Evolutionary conservation across 1,140 invertebrate species (phyloP), one percentile per base, ranked within the genome.

Genomic region (Stegodyphus mimosarum): DNA sequence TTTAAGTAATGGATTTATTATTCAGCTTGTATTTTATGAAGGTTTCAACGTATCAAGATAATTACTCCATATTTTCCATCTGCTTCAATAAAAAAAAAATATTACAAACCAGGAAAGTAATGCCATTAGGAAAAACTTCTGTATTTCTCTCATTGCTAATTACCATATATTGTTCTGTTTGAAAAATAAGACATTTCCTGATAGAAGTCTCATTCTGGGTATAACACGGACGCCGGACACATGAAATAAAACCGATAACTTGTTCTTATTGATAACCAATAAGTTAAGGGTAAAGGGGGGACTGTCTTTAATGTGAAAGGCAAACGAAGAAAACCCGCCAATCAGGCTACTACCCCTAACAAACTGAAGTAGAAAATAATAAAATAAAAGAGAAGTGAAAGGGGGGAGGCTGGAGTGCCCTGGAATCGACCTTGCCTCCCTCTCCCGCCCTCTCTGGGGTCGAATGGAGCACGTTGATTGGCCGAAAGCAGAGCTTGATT

Each of bases 391-490:
- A 51, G 69, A 73, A 73, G 50, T n/a, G 48, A 55, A 64, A 48
- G 79, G 71, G 71, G 49, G 6, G 67, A 15, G 13, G 50, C 51
- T 53, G 55, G 48, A 74, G 60, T 72, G 70, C 60, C 69, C 79
- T 51, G 53, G 48, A 66, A 83, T 74, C 71, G 70, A 66, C 51
- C 69, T 71, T 80, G 18, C 52, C 49, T 50, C 50, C 69, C 55
- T 33, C 50, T 64, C 15, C 53, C 67, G 48, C 75, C 78, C 66
- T n/a, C 70, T 48, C 18, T 49, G 71, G 70, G 79, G 79, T 83
- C 71, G 79, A 83, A 74, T 73, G 71, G 71, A 83, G 79, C 18
- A 83, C 79, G 79, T 83, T 83, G 79, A 83, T 83, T 83, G 79
- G 79, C 55, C 71, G 71, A 83, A 83, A 83, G 79, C 70, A 74